Evolutionary conservation across 2,797 vertebrate species (phyloP).

Genomic region (Xerus rutilus): DNA sequence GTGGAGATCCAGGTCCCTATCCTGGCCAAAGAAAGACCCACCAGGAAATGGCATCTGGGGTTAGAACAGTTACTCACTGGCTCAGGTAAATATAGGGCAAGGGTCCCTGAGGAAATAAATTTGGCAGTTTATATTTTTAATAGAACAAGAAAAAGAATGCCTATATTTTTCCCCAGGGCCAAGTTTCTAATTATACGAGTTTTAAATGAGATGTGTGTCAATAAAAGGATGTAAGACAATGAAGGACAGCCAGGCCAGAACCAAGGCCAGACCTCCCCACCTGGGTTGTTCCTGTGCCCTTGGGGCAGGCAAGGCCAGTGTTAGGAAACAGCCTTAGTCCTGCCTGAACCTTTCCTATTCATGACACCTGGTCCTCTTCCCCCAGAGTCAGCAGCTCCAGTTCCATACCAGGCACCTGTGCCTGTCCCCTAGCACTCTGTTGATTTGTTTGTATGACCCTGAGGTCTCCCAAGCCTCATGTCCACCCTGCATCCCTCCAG

Average conservation of each 20-base stretch:
- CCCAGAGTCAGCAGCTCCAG: background rate
- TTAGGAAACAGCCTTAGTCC: background rate
- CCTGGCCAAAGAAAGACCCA: constrained; percentile 48
- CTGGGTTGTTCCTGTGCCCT: background rate
- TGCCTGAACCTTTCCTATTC: background rate
- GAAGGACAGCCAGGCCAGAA: background rate
- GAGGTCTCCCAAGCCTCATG: background rate
- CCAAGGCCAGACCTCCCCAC: background rate
- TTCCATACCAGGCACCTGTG: fast-evolving
- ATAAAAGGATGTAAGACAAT: constrained; percentile 56
- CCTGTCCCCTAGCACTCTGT: background rate
- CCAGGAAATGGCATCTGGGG: constrained; percentile 74
- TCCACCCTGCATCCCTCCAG: background rate
- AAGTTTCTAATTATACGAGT: constrained; percentile 64
- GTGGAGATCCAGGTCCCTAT: constrained; percentile 38
- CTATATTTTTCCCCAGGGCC: constrained; percentile 63
- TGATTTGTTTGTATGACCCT: background rate
- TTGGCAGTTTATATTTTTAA: constrained; percentile 68
- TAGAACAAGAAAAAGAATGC: background rate
- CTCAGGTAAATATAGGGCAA: constrained; percentile 60
- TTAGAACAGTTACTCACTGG: constrained; percentile 17
- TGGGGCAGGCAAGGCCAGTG: background rate
- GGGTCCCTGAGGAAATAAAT: constrained; percentile 56
- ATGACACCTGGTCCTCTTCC: fast-evolving
- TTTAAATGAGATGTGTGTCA: constrained; percentile 60